Evolutionary conservation across 2,113 vertebrate species (phyloP).

Genomic region (Probosciger aterrimus): DNA sequence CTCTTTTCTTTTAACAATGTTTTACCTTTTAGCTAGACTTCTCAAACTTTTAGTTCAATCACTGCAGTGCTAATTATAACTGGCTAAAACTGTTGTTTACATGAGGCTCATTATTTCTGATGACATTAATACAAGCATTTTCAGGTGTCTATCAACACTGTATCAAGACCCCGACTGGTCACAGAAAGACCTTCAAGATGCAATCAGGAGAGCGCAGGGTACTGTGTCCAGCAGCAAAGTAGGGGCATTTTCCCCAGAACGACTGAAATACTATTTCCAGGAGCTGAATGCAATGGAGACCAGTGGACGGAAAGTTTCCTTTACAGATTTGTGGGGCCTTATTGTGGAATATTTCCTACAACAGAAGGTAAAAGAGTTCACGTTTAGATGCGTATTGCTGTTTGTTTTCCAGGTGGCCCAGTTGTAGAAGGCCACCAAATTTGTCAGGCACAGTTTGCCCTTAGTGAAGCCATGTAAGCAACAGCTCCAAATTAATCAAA

Average conservation of each 20-base stretch:
- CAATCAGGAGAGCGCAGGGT: constrained; percentile 52
- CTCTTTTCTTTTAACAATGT: background rate
- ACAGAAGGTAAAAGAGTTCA: constrained; percentile 72
- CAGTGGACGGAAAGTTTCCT: constrained; percentile 63
- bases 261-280: constrained; percentile 74
- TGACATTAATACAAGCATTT: background rate
- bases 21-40: background rate
- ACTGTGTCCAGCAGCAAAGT: constrained; percentile 70
- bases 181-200: constrained; percentile 59
- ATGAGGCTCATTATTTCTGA: background rate
- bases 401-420: background rate
- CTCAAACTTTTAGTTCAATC: background rate
- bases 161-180: constrained; percentile 83
- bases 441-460: background rate
- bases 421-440: background rate
- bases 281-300: constrained; percentile 69
- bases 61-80: background rate
- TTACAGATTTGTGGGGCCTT: constrained; percentile 82
- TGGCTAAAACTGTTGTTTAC: background rate
- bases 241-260: constrained; percentile 69
- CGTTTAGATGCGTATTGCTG: background rate
- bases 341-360: constrained; percentile 80
- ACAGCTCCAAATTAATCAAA: background rate
- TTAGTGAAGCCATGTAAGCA: background rate
- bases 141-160: constrained; percentile 81